Conservation (phyloP, 2,888 invertebrate genomes). For the Leptopilina drosophilae region DNA sequence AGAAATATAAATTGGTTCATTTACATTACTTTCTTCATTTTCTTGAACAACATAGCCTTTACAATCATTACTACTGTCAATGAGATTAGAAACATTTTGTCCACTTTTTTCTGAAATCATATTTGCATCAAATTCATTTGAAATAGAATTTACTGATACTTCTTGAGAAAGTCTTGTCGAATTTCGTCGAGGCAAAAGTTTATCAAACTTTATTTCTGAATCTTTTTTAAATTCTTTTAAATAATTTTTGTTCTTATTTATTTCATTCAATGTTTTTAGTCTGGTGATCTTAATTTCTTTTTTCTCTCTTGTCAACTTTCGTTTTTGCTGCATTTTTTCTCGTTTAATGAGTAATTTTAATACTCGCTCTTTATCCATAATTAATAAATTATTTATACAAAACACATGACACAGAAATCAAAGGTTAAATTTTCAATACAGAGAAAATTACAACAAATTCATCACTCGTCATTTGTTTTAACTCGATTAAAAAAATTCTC, state of each 20-base stretch:
- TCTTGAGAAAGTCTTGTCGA: too few relatives aligned
- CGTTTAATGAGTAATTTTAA: too few relatives aligned
- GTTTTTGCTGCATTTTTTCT: too few relatives aligned
- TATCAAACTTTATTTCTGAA: not conserved
- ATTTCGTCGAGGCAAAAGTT: too few relatives aligned
- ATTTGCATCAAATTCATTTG: too few relatives aligned
- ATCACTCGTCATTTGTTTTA: not conserved
- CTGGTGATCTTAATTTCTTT: not conserved
- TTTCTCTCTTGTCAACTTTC: not conserved
- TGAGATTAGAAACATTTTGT: too few relatives aligned
- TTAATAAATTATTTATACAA: not conserved
- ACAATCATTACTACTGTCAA: too few relatives aligned
- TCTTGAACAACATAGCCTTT: too few relatives aligned
- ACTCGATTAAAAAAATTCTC: not conserved
- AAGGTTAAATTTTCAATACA: not conserved
- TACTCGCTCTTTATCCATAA: not conserved
- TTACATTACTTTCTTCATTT: too few relatives aligned
- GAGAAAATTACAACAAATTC: not conserved
- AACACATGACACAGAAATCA: not conserved
- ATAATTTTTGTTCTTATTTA: constrained; percentile 5
- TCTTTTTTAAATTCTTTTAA: not conserved
- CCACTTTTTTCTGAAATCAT: too few relatives aligned
- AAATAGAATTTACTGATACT: too few relatives aligned
- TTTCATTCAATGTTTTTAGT: not conserved
- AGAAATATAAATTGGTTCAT: too few relatives aligned